phyloP scores from a whole-genome alignment of 1,140 invertebrate genomes.

The Sycobia sp. region DNA sequence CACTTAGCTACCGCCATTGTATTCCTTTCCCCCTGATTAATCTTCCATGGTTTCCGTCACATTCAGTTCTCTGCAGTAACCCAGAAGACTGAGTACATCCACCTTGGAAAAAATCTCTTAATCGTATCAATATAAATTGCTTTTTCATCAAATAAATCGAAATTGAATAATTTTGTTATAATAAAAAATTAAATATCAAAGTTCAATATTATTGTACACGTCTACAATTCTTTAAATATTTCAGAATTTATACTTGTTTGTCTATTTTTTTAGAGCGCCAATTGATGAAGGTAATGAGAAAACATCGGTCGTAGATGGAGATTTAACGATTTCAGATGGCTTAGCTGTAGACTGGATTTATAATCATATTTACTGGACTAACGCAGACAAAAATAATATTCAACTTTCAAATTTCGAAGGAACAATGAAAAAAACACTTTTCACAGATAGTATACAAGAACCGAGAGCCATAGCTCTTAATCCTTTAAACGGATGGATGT shows the following conservation, averaged over 20 bases:
- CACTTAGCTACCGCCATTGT: no score
- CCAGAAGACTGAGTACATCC: no score
- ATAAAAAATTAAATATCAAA: no score
- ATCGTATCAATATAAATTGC: no score
- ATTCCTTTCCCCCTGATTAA: no score
- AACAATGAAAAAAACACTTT: conserved; percentile 85
- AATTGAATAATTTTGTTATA: no score
- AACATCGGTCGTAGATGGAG: conserved; percentile 79
- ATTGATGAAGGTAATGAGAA: conserved; percentile 88
- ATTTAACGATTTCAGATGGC: conserved; percentile 88
- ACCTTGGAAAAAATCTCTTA: no score
- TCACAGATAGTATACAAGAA: conserved; percentile 84
- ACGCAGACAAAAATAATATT: conserved; percentile 89
- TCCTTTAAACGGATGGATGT: conserved; percentile 95
- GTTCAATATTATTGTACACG: no score
- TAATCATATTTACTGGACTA: conserved; percentile 95
- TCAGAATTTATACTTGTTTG: conserved; percentile 1
- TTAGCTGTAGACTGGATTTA: conserved; percentile 97
- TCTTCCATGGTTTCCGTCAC: no score
- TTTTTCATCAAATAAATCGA: no score
- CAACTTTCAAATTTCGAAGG: conserved; percentile 88
- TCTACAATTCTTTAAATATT: no score
- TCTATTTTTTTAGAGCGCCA: conserved; percentile 71
- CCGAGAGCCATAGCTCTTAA: conserved; percentile 94
- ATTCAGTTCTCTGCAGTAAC: no score